Conservation (phyloP, 2,797 vertebrate genomes). For the Megalops cyprinoides region DNA sequence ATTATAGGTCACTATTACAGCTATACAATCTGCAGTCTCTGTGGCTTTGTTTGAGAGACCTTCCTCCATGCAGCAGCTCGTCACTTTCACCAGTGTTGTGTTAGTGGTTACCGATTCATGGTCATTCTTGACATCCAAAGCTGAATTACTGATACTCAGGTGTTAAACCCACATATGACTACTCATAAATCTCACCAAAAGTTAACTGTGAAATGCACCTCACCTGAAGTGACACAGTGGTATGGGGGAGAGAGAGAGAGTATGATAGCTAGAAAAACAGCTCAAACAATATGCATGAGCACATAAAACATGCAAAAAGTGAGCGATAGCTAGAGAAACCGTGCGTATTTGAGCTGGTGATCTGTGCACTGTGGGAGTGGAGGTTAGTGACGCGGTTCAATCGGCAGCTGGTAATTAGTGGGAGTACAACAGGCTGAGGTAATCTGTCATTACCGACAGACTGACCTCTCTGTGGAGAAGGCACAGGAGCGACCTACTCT, state of each 20-base stretch:
- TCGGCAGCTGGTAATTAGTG: constrained; percentile 2
- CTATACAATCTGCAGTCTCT: background rate
- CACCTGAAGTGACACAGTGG: background rate
- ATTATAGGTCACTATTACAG: background rate
- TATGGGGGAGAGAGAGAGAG: too few relatives aligned
- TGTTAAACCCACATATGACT: background rate
- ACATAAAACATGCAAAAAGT: too few relatives aligned
- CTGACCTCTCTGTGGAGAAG: background rate
- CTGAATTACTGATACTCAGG: background rate
- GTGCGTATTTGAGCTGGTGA: constrained; percentile 21
- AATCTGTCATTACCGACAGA: background rate
- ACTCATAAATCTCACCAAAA: background rate
- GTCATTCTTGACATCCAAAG: background rate
- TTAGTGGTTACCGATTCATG: background rate
- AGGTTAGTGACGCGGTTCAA: background rate
- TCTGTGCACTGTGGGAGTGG: background rate
- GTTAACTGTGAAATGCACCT: too few relatives aligned
- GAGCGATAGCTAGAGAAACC: too few relatives aligned
- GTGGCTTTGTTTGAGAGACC: background rate
- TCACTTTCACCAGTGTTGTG: background rate
- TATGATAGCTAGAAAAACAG: too few relatives aligned
- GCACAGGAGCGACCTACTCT: background rate
- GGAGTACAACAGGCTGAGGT: background rate
- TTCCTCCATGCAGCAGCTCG: background rate
- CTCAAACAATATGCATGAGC: too few relatives aligned